Conservation (phyloP, 1,140 invertebrate genomes). For the Pollicipes pollicipes region DNA sequence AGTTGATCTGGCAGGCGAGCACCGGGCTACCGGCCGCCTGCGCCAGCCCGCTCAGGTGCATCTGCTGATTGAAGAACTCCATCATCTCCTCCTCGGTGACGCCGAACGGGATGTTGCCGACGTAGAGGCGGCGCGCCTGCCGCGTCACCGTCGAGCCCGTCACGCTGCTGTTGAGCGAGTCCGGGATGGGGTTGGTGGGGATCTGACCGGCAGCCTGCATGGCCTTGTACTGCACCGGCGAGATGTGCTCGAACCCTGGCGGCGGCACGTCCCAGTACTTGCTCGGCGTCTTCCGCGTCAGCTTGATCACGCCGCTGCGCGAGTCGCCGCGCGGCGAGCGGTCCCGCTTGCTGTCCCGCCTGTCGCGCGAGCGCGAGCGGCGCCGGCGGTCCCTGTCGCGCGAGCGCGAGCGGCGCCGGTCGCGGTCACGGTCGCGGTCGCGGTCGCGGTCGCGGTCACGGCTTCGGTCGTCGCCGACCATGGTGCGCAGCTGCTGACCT, state of each 20-base stretch:
- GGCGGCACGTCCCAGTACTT: slow-evolving; percentile 99
- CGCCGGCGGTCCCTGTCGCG: slow-evolving; percentile 5
- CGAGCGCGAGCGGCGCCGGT: slow-evolving; percentile 1
- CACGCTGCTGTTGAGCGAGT: slow-evolving; percentile 63
- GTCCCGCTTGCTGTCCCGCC: not conserved
- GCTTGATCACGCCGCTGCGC: not conserved
- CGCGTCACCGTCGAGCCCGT: slow-evolving; percentile 95
- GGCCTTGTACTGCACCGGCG: slow-evolving; percentile 69
- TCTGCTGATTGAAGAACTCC: slow-evolving; percentile 99
- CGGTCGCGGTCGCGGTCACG: not conserved
- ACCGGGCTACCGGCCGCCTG: slow-evolving; percentile 99
- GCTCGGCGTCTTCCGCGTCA: slow-evolving; percentile 56
- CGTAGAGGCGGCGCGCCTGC: slow-evolving; percentile 86
- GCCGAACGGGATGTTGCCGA: slow-evolving; percentile 98
- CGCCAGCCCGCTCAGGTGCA: slow-evolving; percentile 92
- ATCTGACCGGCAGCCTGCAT: slow-evolving; percentile 81
- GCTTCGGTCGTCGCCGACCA: not conserved
- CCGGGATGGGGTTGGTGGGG: slow-evolving; percentile 73
- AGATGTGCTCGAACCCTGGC: slow-evolving; percentile 95
- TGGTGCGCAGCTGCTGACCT: not conserved
- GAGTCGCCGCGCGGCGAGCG: not conserved
- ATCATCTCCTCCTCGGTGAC: slow-evolving; percentile 99
- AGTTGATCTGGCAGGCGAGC: slow-evolving; percentile 94
- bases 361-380: not conserved
- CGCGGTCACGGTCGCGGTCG: slow-evolving; percentile 1